Percentiles rank a stretch among this genome's conserved stretches.
Conservation (phyloP, 1,140 invertebrate species). For the Liolophura sinensis region DNA sequence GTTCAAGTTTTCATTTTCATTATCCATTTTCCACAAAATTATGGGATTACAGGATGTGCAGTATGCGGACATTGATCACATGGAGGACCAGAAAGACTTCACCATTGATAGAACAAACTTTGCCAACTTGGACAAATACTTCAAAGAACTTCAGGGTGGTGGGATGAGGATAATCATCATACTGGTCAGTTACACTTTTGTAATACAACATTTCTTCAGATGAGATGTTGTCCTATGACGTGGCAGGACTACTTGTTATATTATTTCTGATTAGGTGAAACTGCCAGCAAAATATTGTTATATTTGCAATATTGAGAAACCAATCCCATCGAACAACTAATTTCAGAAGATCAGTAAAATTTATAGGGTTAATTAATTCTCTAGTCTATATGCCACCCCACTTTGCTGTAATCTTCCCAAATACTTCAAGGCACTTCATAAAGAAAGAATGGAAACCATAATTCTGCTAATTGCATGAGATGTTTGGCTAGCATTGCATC, state of each 20-base stretch:
- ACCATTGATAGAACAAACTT: constrained; percentile 61
- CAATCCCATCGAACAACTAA: too few species aligned
- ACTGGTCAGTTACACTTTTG: constrained; percentile 28
- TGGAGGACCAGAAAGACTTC: constrained; percentile 85
- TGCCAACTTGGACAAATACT: constrained; percentile 50
- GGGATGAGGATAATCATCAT: constrained; percentile 53
- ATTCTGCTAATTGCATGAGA: constrained; percentile 34
- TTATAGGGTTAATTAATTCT: too few species aligned
- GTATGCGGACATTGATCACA: constrained; percentile 93
- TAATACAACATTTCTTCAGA: too few species aligned
- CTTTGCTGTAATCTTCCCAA: constrained; percentile 72
- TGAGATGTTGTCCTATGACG: too few species aligned
- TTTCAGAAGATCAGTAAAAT: too few species aligned
- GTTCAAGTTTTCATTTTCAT: too few species aligned
- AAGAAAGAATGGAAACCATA: constrained; percentile 47
- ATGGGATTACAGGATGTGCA: constrained; percentile 65
- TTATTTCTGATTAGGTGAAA: too few species aligned
- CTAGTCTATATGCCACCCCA: too few species aligned
- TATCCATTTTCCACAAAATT: too few species aligned
- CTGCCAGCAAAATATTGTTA: too few species aligned
- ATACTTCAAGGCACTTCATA: constrained; percentile 75
- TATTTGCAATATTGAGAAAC: too few species aligned
- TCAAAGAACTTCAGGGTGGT: constrained; percentile 42
- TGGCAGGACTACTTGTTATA: too few species aligned
- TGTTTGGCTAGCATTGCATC: not conserved